Evolutionary conservation across 2,888 invertebrate species (phyloP), one percentile per base, ranked within the genome.

Genomic region (Amphipyra berbera): DNA sequence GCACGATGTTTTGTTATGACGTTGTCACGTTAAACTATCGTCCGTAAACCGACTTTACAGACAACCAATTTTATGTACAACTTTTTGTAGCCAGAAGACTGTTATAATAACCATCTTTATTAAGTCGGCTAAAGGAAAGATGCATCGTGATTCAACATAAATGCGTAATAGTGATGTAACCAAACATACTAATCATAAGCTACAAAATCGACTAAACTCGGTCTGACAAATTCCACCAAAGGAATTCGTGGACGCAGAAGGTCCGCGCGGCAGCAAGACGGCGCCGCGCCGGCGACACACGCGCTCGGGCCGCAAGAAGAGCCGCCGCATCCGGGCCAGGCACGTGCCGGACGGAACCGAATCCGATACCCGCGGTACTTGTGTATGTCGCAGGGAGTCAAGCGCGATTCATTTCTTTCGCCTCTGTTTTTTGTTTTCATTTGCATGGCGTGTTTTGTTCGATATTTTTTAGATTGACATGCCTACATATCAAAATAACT

Each of bases 261-360:
- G 10, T 0, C n/a, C 58, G 12, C 30, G 3, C 7, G 48, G 40
- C 40, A 68, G 69, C 54, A 86, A 82, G 73, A 76, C 83, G 14
- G 79, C 80, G 7, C 87, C 88, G 60, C 87, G 85, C 0, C 87
- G 92, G 0, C 88, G 88, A 0, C 90, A 87, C 79, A 85, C 93
- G 66, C 93, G 94, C 80, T 85, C 89, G 8, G 94, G 94, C 0
- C 90, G 89, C 72, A 88, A 83, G 85, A 94, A 94, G 86, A 68
- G 76, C 61, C 83, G 74, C 33, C 85, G 86, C 46, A 79, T 84
- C 30, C 85, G 90, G 40, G 57, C 82, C 52, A 82, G 88, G 0
- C 73, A 49, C 56, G 56, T 38, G 48, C 27, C 15, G 4, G 3
- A 7, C 2, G 27, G 6, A 44, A 21, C 55, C 52, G 46, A 13